These are phyloP conservation scores for Automeris io DNA, from an alignment of 2,888 invertebrate species.

Conservation along the genomic window DNA sequence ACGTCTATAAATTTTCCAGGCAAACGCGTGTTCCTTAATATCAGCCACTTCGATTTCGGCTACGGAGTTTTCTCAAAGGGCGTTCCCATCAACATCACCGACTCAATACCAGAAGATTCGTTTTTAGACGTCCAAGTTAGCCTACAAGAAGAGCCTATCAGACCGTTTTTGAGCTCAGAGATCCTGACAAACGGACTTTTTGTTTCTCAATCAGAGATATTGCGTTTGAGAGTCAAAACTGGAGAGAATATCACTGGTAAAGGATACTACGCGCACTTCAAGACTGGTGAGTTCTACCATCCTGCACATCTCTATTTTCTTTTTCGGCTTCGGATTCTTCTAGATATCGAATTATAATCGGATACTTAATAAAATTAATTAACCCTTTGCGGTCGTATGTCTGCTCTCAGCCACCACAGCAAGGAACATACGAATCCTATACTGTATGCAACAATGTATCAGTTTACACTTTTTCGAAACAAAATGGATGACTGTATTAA, in stretches of 20 bases:
- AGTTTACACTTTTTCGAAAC: no score
- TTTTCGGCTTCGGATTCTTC: no score
- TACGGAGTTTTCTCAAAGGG: slow-evolving; percentile 58
- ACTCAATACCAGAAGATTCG: slow-evolving; percentile 44
- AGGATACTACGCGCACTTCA: slow-evolving; percentile 82
- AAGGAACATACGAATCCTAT: no score
- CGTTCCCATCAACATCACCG: slow-evolving; percentile 47
- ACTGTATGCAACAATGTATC: no score
- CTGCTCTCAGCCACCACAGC: no score
- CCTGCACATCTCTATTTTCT: no score
- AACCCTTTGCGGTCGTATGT: no score
- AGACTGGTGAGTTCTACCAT: slow-evolving; percentile 79
- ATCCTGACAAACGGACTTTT: slow-evolving; percentile 82
- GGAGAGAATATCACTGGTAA: slow-evolving; percentile 79
- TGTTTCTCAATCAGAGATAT: slow-evolving; percentile 79
- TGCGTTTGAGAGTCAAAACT: slow-evolving; percentile 80
- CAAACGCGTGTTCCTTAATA: slow-evolving; percentile 84
- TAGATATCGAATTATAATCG: no score
- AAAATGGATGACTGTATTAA: no score
- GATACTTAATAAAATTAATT: no score
- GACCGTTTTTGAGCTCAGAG: slow-evolving; percentile 73
- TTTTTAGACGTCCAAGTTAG: slow-evolving; percentile 78
- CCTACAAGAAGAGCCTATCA: slow-evolving; percentile 66
- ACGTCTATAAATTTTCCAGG: slow-evolving; percentile 40
- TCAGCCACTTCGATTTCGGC: slow-evolving; percentile 78